Percentiles rank a stretch among this genome's conserved stretches.
Conservation (phyloP, 2,797 vertebrate species). For the Botia kubotai region DNA sequence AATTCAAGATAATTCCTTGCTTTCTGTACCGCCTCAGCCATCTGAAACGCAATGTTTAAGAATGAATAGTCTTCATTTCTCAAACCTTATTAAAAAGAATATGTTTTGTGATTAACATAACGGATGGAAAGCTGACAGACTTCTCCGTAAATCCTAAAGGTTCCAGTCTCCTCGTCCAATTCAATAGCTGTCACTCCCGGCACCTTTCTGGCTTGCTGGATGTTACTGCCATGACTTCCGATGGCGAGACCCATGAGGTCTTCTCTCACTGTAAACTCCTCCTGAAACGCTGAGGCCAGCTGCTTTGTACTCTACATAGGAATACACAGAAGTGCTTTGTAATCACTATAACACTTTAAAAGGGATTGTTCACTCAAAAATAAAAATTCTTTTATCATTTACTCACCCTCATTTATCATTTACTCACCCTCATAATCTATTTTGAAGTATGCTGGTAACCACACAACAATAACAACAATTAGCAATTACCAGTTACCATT, state of each 20-base stretch:
- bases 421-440: too few species aligned
- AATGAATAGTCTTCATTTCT: neutral
- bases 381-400: too few species aligned
- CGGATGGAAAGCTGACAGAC: conserved; percentile 69
- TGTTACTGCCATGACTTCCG: conserved; percentile 97
- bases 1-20: conserved; percentile 95
- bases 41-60: conserved; percentile 71
- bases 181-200: conserved; percentile 95
- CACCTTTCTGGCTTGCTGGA: conserved; percentile 97
- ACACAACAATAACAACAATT: too few species aligned
- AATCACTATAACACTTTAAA: too few species aligned
- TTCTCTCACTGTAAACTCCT: conserved; percentile 92
- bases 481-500: too few species aligned
- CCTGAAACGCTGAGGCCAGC: conserved; percentile 95
- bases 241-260: conserved; percentile 98
- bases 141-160: conserved; percentile 97
- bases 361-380: too few species aligned
- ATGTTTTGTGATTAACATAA: neutral
- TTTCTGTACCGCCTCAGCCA: conserved; percentile 92
- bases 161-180: conserved; percentile 93
- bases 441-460: too few species aligned
- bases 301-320: conserved; percentile 91
- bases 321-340: too few species aligned
- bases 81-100: neutral
- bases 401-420: too few species aligned